Conservation (phyloP, 2,888 invertebrate species). For the Uropetala carovei region DNA sequence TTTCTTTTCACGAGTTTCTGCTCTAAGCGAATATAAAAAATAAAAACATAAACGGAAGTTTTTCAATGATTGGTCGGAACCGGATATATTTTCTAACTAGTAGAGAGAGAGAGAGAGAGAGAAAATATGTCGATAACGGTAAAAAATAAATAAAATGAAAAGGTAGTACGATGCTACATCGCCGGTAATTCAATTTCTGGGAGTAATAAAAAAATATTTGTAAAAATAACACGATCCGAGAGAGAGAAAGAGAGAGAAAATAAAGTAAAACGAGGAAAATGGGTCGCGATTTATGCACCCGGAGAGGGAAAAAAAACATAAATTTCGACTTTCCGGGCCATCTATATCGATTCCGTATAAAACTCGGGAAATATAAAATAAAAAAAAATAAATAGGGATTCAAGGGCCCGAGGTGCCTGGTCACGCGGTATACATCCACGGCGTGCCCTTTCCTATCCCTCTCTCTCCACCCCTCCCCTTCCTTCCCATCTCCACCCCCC, state of each 20-base stretch:
- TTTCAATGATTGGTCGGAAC: slow-evolving; percentile 4
- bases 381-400: neutral
- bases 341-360: neutral
- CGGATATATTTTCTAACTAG: neutral
- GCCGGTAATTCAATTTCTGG: slow-evolving; percentile 11
- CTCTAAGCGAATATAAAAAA: too few relatives aligned
- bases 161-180: neutral
- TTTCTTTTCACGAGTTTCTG: too few relatives aligned
- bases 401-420: too few relatives aligned
- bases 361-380: neutral
- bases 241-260: neutral
- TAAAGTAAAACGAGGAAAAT: neutral
- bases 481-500: too few relatives aligned
- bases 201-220: neutral
- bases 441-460: too few relatives aligned
- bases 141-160: neutral
- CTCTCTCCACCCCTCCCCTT: too few relatives aligned
- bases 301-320: neutral
- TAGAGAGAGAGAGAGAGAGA: too few relatives aligned
- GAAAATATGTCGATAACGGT: neutral
- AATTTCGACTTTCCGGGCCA: slow-evolving; percentile 5
- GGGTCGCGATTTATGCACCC: slow-evolving; percentile 20
- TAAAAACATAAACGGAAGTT: neutral
- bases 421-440: too few relatives aligned
- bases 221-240: neutral